Conservation (phyloP, 2,113 vertebrate species). For the Mohoua ochrocephala region DNA sequence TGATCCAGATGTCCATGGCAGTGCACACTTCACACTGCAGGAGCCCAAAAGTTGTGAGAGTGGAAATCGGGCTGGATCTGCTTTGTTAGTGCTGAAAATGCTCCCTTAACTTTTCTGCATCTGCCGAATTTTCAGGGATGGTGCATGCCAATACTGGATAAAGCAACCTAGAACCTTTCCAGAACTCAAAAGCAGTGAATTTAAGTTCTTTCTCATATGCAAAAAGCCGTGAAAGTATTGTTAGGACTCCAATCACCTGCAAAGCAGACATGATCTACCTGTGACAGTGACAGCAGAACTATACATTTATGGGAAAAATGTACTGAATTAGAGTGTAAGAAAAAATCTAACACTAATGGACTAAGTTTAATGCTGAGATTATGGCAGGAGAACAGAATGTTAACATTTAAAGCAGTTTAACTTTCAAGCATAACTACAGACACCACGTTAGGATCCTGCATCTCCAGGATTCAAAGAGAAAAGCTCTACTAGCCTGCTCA, state of each 20-base stretch:
- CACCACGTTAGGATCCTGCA: not conserved
- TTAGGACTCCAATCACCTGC: not conserved
- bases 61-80: not conserved
- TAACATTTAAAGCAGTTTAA: not conserved
- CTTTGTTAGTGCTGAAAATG: not conserved
- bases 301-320: not conserved
- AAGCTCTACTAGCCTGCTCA: not conserved
- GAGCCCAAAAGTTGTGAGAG: not conserved
- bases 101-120: not conserved
- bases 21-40: not conserved
- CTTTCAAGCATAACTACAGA: not conserved
- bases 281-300: not conserved
- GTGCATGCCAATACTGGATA: not conserved
- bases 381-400: not conserved
- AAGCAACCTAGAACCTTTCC: not conserved
- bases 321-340: not conserved
- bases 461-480: not conserved
- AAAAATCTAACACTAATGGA: not conserved
- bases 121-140: not conserved
- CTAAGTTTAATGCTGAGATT: not conserved
- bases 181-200: not conserved
- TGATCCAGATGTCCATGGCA: not conserved
- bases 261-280: not conserved
- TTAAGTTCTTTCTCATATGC: not conserved
- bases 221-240: not conserved